Base-by-base conservation (phyloP, 2,888 invertebrate species). In the Euspilapteryx auroguttella region DNA sequence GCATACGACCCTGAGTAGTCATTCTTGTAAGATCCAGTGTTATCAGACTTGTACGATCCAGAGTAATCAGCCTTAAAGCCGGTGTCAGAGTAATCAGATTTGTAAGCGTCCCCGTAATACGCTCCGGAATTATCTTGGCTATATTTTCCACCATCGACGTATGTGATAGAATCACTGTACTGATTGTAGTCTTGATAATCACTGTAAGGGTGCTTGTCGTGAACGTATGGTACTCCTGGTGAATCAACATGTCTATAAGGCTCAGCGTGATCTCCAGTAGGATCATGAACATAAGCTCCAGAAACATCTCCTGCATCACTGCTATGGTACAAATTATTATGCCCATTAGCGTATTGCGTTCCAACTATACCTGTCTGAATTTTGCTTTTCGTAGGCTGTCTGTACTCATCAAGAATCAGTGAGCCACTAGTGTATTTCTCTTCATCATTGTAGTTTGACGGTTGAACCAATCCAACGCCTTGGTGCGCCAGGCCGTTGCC, bases 261-360 rank as follows among this genome's bases (percentile, higher is more conserved):
- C 31, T 53, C 57, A 2, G 71, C 73, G 21, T 55, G 50, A 32
- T 77, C 76, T 15, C 76, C 76, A 3, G 66, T 45, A 33, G 73
- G 62, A 36, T 77, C 76, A 35, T 77, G 76, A 3, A 69, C 50
- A 37, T 77, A 77, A 2, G 59, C 57, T n/a, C 77, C 77, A 10
- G 71, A 58, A 28, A 57, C 45, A n/a, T 62, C 49, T 29, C 51
- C 49, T 15, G 35, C 37, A 21, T 39, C 48, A 2, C 11, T n/a
- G 9, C 10, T 8, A 15, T 22, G 11, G 27, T 53, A 53, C 21
- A 46, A 44, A 10, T 10, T 24, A 12, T 11, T 12, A 7, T 20
- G 24, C 9, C 24, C 20, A 6, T 8, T 8, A 17, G 17, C 17
- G 8, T 6, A 17, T 6, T 42, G 40, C 25, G 34, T 32, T 14